These are phyloP conservation scores for Ptilonorhynchus violaceus DNA, from an alignment of 2,113 vertebrate genomes.

Conservation along the genomic window DNA sequence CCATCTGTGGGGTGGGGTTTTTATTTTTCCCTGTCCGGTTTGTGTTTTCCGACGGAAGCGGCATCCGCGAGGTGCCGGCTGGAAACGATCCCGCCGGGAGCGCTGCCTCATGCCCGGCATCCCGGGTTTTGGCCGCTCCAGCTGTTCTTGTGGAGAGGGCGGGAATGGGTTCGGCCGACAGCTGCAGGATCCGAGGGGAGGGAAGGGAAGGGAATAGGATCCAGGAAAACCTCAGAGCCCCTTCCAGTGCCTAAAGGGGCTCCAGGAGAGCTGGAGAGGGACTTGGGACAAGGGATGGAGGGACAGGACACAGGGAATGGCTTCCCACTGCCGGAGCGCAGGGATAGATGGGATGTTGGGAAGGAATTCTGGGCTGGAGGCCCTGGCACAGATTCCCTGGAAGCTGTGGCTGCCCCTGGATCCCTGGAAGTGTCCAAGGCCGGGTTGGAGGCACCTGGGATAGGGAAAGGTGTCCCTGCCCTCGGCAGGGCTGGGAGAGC, in stretches of 20 bases:
- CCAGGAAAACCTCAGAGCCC: background rate
- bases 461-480: background rate
- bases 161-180: slow-evolving; percentile 64
- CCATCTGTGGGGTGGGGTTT: slow-evolving; percentile 48
- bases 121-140: slow-evolving; percentile 62
- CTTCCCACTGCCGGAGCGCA: background rate
- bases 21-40: background rate
- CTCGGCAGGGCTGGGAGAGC: background rate
- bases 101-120: slow-evolving; percentile 21
- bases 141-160: slow-evolving; percentile 71
- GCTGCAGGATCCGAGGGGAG: slow-evolving; percentile 66
- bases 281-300: background rate
- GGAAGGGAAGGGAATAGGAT: background rate
- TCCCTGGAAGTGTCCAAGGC: background rate
- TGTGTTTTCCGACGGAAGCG: slow-evolving; percentile 59
- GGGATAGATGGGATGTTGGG: background rate
- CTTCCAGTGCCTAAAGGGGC: background rate
- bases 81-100: slow-evolving; percentile 55
- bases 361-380: rapidly evolving
- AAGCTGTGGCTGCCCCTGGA: background rate
- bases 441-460: background rate
- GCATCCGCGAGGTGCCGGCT: slow-evolving; percentile 65
- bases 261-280: background rate
- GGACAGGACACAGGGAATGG: background rate
- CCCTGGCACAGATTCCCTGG: background rate